Evolutionary conservation across 2,113 vertebrate species (phyloP).

Genomic region (Nannobrachium achirus): DNA sequence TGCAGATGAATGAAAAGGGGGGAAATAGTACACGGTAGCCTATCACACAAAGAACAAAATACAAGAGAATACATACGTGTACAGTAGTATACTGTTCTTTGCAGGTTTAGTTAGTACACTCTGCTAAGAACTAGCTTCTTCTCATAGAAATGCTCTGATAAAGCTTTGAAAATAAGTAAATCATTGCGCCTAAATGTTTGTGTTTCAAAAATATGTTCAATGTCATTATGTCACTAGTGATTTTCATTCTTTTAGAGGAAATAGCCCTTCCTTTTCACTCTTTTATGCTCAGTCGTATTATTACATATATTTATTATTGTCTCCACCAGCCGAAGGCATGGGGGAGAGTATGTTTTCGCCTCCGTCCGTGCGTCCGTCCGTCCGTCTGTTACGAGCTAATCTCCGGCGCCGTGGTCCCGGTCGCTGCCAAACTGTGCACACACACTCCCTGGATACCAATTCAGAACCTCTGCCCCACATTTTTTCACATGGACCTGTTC

Average conservation of each 20-base stretch:
- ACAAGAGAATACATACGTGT: background rate
- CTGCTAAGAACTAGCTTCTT: background rate
- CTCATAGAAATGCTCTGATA: background rate
- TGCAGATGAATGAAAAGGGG: background rate
- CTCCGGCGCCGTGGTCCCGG: too few species aligned
- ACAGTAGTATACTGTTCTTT: background rate
- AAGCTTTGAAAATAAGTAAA: background rate
- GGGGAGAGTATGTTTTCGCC: too few species aligned
- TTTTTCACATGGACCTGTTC: too few species aligned
- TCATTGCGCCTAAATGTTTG: background rate
- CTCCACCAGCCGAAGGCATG: too few species aligned
- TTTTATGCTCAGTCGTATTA: too few species aligned
- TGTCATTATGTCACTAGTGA: background rate
- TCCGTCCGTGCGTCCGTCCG: too few species aligned
- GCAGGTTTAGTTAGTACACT: slow-evolving; percentile 1
- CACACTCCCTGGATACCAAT: too few species aligned
- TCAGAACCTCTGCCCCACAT: too few species aligned
- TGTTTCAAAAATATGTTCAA: background rate
- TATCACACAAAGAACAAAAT: background rate
- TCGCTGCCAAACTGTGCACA: too few species aligned
- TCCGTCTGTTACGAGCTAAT: too few species aligned
- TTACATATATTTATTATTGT: too few species aligned
- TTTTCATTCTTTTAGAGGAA: background rate
- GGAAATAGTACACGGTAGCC: background rate
- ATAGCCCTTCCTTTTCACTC: background rate